A percentile compares a stretch with the other conserved stretches of the same genome.
These are phyloP conservation scores for Elysia chlorotica DNA, from an alignment of 1,140 invertebrate species.

Conservation along the genomic window DNA sequence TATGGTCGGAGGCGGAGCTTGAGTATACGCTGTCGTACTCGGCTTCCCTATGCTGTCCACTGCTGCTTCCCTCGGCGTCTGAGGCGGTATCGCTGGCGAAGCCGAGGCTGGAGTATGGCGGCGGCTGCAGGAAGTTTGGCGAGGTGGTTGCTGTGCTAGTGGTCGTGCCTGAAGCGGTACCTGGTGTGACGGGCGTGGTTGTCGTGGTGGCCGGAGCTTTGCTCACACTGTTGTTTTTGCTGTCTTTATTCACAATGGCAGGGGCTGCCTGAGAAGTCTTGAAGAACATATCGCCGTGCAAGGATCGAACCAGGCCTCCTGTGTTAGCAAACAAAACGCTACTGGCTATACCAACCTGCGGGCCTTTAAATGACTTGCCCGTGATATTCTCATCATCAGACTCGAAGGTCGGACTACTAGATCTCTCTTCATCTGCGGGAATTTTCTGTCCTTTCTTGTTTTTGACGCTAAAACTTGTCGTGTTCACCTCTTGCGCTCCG, in stretches of 20 bases:
- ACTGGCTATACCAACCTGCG: constrained; percentile 45
- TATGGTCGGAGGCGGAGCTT: constrained; percentile 6
- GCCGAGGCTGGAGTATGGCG: neutral
- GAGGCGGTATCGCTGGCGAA: constrained; percentile 12
- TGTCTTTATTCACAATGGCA: no score
- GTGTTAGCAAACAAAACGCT: constrained; percentile 16
- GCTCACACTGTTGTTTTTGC: no score
- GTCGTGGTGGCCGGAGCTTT: no score
- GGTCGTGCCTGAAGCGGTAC: no score
- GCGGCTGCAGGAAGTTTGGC: constrained; percentile 10
- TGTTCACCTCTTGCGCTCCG: constrained; percentile 27
- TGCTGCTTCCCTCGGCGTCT: neutral
- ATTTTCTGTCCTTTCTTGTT: constrained; percentile 76
- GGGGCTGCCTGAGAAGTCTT: neutral
- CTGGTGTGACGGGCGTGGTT: neutral
- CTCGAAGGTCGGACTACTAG: constrained; percentile 54
- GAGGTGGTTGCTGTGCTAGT: neutral
- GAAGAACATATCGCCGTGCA: constrained; percentile 7
- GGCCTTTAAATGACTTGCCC: constrained; percentile 21
- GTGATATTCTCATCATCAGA: no score
- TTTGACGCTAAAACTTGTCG: constrained; percentile 48
- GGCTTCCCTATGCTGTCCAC: no score
- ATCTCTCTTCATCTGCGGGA: constrained; percentile 83
- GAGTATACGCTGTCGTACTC: constrained; percentile 21
- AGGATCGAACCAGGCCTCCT: constrained; percentile 14